Evolutionary conservation across 2,113 vertebrate genomes (phyloP).

Genomic region (Caranx melampygus): DNA sequence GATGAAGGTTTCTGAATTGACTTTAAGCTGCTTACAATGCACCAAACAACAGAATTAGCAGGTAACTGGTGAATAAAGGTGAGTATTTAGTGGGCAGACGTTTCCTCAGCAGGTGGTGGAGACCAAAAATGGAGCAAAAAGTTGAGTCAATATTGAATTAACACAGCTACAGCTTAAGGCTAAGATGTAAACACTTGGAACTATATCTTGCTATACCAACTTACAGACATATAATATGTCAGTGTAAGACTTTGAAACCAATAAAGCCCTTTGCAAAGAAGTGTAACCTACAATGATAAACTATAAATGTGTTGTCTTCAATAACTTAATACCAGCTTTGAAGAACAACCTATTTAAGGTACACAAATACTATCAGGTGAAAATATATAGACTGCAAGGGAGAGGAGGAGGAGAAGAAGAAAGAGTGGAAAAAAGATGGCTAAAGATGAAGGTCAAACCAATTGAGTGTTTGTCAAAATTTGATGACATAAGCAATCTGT

Average conservation of each 20-base stretch:
- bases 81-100: neutral
- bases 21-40: neutral
- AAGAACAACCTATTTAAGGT: constrained; percentile 15
- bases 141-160: neutral
- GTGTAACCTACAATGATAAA: neutral
- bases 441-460: constrained; percentile 97
- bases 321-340: constrained; percentile 8
- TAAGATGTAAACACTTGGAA: neutral
- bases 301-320: constrained; percentile 1
- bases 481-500: constrained; percentile 99
- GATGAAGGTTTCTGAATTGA: too few relatives aligned
- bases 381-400: constrained; percentile 57
- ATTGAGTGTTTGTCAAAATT: constrained; percentile 99
- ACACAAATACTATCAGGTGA: constrained; percentile 22
- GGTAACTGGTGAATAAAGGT: neutral
- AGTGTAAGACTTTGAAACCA: neutral
- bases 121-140: neutral
- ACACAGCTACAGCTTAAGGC: neutral
- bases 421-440: constrained; percentile 94
- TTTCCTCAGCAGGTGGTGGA: neutral
- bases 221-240: neutral
- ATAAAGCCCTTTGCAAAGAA: neutral
- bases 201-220: neutral
- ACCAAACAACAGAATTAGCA: neutral
- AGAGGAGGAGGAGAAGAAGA: constrained; percentile 78